Base-by-base conservation (phyloP, 2,797 vertebrate species). In the Tangara arthus region DNA sequence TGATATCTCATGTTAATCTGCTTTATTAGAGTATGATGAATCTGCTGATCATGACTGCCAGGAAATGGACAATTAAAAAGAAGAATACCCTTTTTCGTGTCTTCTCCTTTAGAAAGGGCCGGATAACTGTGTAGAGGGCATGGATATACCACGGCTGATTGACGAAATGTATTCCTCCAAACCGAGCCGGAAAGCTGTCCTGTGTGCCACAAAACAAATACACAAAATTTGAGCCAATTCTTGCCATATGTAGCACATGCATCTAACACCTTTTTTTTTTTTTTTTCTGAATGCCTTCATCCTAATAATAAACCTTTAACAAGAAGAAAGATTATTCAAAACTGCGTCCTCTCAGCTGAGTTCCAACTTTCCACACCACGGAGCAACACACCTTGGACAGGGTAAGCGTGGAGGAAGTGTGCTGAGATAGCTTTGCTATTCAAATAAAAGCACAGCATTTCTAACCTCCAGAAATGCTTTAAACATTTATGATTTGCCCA, bases 61-160 rank as follows among this genome's bases (percentile, higher is more conserved):
- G 64, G n/a, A 86, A 91, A 85, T 4, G 42, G 47, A 66, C 70
- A 94, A 84, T 65, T 42, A 91, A 78, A 88, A 60, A 81, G 52
- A 63, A 92, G 15, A 84, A 97, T 97, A 99, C 99, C 99, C 99
- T 98, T 98, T 99, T 99, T 91, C 99, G 98, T 94, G 99, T 99
- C 98, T 99, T 99, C 98, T 99, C 99, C 94, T 99, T 99, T 85
- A 99, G 98, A 97, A 99, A 99, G 70, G 99, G 99, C 20, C 99
- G 97, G 90, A 99, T 99, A 94, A 99, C 99, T 30, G 99, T 99
- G 97, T 99, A 99, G 41, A 99, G 98, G 42, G 99, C 99, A 69
- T 99, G 99, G 97, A 99, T 99, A 97, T 99, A 99, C 99, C 99
- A 99, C 0, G 99, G 99, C 93, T 99, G 99, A 96, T 99, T 99